A percentile compares a stretch with the other conserved stretches of the same genome.
These are phyloP conservation scores for Hassar affinis DNA, from an alignment of 2,113 vertebrate species.

Conservation along the genomic window DNA sequence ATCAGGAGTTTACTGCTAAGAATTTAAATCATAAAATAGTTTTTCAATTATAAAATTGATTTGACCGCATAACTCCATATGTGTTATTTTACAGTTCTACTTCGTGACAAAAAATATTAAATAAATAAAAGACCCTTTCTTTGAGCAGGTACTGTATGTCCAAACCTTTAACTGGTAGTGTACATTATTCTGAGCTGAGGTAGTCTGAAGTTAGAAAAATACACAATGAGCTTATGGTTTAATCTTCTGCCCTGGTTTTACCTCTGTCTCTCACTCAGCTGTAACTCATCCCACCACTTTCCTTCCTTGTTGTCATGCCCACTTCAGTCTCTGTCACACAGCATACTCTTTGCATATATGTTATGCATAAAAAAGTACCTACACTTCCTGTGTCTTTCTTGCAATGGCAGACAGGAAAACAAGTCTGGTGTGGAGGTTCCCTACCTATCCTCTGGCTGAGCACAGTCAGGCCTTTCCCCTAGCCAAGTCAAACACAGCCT, in stretches of 20 bases:
- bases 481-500: conserved; percentile 36
- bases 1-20: not conserved
- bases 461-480: not conserved
- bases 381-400: conserved; percentile 30
- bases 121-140: not conserved
- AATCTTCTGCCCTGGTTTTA: not conserved
- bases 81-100: not conserved
- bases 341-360: conserved; percentile 1
- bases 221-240: not conserved
- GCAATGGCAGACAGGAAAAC: conserved; percentile 32
- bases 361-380: conserved; percentile 7
- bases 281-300: conserved; percentile 4
- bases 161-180: not conserved
- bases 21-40: not conserved
- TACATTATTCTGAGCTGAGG: not conserved
- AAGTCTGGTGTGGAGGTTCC: conserved; percentile 17
- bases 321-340: conserved; percentile 13
- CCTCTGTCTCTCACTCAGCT: not conserved
- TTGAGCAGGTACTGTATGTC: not conserved
- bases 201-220: not conserved
- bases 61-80: not conserved
- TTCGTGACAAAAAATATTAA: not conserved
- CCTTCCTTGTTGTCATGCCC: not conserved
- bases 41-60: not conserved
- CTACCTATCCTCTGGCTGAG: conserved; percentile 27